Base-by-base conservation (phyloP, 2,797 vertebrate genomes). In the Coendou prehensilis region DNA sequence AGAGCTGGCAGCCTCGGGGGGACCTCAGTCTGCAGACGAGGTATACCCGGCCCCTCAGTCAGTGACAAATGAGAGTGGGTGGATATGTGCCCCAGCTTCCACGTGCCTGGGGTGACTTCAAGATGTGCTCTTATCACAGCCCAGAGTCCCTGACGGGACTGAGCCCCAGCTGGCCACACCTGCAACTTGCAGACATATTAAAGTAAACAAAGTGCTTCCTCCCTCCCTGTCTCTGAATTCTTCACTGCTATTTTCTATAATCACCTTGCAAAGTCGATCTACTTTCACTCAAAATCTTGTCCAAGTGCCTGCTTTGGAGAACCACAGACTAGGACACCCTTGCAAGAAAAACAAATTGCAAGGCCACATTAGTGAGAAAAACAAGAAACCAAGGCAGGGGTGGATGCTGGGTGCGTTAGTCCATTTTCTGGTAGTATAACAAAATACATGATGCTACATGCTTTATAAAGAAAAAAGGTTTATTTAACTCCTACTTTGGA, bases 181-280 rank as follows among this genome's bases (percentile, higher is more conserved):
- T 26, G 17, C 41, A 73, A 78, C 30, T 89, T 93, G 69, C 9
- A 76, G 6, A 79, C 76, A 54, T n/a, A 52, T 87, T 91, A 52
- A 87, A 14, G 23, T 17, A 92, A 50, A 73, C 28, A 67, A n/a
- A 33, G 13, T 23, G 64, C 59, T 69, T 33, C 26, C 9, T 82
- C 41, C 41, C 81, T 69, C 33, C 22, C 52, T 57, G n/a, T 73
- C 63, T 91, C 47, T 41, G 1, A 52, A n/a, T 79, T 64, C 47
- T 96, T 75, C 26, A 52, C 71, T 37, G 82, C 9, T 10, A 41
- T 73, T 95, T 89, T 86, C 78, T 87, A 20, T 15, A 89, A 22
- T 81, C 26, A 57, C 20, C 14, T 73, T 63, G 91, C 69, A 87
- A 64, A 92, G 17, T 82, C 23, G 52, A 92, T 87, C 47, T 56